Evolutionary conservation across 2,888 invertebrate species (phyloP), one percentile per base, ranked within the genome.

Genomic region (Aproaerema taeniolella): DNA sequence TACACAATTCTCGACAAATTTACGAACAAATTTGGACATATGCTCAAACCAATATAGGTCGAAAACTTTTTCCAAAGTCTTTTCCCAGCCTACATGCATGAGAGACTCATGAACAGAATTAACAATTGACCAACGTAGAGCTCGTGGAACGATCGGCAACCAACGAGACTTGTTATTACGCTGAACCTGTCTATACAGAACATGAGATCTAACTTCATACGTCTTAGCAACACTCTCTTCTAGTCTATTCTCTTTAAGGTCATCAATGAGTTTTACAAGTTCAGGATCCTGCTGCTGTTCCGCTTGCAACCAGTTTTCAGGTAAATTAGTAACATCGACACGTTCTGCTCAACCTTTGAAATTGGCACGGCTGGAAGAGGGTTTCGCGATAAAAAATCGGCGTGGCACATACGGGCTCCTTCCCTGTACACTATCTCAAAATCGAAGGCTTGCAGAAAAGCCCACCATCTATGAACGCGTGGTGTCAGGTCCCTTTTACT

Each of bases 91-190:
- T 1, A 49, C 24, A 10, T 49, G 52, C 13, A 38, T 31, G 1
- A 49, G 30, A 14, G 42, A 37, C 1, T 49, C 45, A 29, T 55
- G 53, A 20, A 51, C 35, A 13, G 49, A 31, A 42, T 50, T 52
- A 2, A 55, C 50, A 11, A 55, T 42, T n/a, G 55, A 47, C 55
- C 55, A 58, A 6, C 36, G 24, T 2, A 49, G 42, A 5, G 49
- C 35, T n/a, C 44, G 36, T 1, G 54, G 57, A 7, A 55, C 40
- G 26, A 53, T 37, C 1, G 52, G 43, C 29, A 50, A 35, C 8
- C 40, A 39, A 30, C 17, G 10, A 15, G 44, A 38, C 14, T 32
- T 28, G 10, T 42, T 20, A 31, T 54, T 50, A 10, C 54, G 38
- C 36, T 61, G 50, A 2, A 47, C 32, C 33, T 46, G 50, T 2